Percentiles rank a stretch among this genome's conserved stretches.
These are phyloP conservation scores for Rhineura floridana DNA, from an alignment of 2,113 vertebrate species.

Conservation along the genomic window DNA sequence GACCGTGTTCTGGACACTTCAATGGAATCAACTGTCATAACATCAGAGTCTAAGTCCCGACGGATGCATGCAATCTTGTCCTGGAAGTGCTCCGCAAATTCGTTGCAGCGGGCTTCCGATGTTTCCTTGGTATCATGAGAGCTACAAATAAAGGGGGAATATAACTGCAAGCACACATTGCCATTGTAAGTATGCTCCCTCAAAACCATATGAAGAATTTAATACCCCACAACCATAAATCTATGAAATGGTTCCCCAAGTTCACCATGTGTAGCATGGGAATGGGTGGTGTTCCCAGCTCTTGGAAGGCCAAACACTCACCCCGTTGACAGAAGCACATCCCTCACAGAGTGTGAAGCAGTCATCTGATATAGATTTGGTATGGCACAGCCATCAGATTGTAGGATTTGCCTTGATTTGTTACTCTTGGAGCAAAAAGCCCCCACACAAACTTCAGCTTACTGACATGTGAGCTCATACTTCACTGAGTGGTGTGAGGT, in stretches of 20 bases:
- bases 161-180: background rate
- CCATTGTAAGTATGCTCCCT: too few species aligned
- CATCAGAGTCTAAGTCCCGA: too few species aligned
- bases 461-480: background rate
- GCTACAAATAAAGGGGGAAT: background rate
- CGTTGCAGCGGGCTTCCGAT: too few species aligned
- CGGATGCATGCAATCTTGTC: too few species aligned
- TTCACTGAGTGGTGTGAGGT: background rate
- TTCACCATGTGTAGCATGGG: background rate
- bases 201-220: background rate
- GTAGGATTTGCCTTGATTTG: background rate
- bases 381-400: too few species aligned
- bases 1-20: too few species aligned
- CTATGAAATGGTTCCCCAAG: background rate
- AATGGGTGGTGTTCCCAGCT: background rate
- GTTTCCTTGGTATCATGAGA: too few species aligned
- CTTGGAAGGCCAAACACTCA: background rate
- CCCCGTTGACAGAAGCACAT: background rate
- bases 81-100: too few species aligned
- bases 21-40: too few species aligned
- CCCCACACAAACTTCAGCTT: background rate
- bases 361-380: too few species aligned
- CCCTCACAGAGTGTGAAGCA: too few species aligned
- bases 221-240: background rate
- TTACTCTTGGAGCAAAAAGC: background rate